Evolutionary conservation across 2,113 vertebrate species (phyloP), one percentile per base, ranked within the genome.

Genomic region (Tursiops truncatus): DNA sequence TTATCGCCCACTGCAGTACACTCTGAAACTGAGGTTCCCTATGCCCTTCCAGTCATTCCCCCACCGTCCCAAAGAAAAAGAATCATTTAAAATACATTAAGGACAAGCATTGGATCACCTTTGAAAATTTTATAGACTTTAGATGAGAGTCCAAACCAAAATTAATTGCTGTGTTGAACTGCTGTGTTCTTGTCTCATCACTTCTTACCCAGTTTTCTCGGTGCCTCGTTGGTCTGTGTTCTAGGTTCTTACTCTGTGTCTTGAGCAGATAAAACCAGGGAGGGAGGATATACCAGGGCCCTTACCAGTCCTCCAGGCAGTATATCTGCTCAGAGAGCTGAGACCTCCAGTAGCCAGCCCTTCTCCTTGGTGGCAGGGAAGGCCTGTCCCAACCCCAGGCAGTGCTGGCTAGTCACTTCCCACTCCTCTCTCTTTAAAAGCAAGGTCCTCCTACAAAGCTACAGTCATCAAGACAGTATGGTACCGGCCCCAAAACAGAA

Each of bases 91-190:
- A 91, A 81, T 76, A 80, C 56, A 62, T 82, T 6, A 15, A 56
- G 76, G 53, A 77, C 1, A n/a, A 79, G 20, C 67, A 81, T 11
- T 20, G 8, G 60, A 12, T 74, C 60, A 11, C 62, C 8, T 81
- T 62, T 71, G 74, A 67, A 93, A 92, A 71, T 47, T 47, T n/a
- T 44, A 74, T 56, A n/a, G 67, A 62, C 65, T 92, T 76, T 28
- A 41, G 56, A 44, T 28, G 13, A 62, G 11, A 73, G 63, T 83
- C 38, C 62, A 82, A 74, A 60, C 38, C 33, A 18, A 94, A 92
- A 47, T 73, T 62, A 74, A 1, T 21, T 36, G 31, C 65, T 84
- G 1, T 23, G 41, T 70, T 92, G 23, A 36, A 1, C 63, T 36
- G 21, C 47, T 65, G 5, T 67, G 18, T 23, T 62, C 53, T 56